Evolutionary conservation across 2,888 invertebrate genomes (phyloP).

Genomic region (Amphipoea lucens): DNA sequence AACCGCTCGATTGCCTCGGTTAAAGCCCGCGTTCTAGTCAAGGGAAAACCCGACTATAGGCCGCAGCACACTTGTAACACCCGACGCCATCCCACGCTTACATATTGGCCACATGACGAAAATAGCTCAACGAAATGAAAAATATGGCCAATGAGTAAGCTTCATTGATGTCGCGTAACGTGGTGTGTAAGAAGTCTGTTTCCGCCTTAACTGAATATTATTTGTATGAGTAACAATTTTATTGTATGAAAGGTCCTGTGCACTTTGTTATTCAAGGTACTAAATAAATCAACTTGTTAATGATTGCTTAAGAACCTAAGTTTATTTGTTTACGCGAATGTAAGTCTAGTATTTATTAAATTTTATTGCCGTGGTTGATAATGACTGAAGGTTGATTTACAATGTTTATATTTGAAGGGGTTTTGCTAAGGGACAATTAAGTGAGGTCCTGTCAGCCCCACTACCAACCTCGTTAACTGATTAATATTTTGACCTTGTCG

Average conservation of each 20-base stretch:
- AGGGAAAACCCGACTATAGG: constrained; percentile 34
- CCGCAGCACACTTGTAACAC: too few species aligned
- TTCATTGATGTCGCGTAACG: too few species aligned
- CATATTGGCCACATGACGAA: too few species aligned
- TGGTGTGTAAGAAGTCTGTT: too few species aligned
- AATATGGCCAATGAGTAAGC: too few species aligned
- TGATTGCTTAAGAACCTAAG: neutral
- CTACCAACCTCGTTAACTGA: neutral
- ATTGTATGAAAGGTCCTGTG: constrained; percentile 10
- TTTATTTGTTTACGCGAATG: neutral
- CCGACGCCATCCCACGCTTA: too few species aligned
- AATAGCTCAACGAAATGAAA: too few species aligned
- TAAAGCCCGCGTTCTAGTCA: constrained; percentile 19
- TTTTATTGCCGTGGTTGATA: neutral
- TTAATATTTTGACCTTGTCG: neutral
- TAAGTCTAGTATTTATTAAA: neutral
- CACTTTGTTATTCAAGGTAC: constrained; percentile 19
- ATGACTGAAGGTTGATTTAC: neutral
- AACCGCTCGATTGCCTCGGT: constrained; percentile 38
- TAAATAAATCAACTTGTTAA: neutral
- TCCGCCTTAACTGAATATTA: neutral
- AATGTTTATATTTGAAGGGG: neutral
- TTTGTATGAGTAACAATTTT: constrained; percentile 41
- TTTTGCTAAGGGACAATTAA: neutral
- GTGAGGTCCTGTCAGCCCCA: neutral